Percentiles rank a stretch among this genome's conserved stretches.
Conservation (phyloP, 1,140 invertebrate genomes). For the Aethina tumida region DNA sequence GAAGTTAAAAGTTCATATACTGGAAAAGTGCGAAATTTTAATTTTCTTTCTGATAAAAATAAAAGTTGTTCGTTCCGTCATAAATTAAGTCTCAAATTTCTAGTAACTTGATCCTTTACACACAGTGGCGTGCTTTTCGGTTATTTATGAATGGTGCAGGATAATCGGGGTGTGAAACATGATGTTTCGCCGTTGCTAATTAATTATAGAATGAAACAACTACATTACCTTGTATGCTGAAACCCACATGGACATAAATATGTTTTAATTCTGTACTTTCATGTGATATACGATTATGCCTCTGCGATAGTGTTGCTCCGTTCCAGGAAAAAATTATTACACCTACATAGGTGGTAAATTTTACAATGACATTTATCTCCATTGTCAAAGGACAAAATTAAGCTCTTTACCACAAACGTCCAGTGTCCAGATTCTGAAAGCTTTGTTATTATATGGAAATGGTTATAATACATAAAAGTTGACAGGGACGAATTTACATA, state of each 20-base stretch:
- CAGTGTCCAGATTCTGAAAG: too few species aligned
- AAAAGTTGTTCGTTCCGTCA: constrained; percentile 2
- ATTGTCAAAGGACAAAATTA: not conserved
- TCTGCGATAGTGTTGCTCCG: too few species aligned
- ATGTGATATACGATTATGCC: too few species aligned
- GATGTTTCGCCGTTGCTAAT: constrained; percentile 3
- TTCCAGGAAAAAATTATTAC: constrained; percentile 1
- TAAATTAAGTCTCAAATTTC: constrained; percentile 11
- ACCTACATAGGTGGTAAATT: not conserved
- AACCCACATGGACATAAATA: not conserved
- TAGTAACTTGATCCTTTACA: not conserved
- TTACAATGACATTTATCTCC: not conserved
- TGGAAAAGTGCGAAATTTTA: constrained; percentile 11
- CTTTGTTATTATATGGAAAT: too few species aligned
- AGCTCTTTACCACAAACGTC: too few species aligned
- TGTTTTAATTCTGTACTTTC: too few species aligned
- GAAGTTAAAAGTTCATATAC: too few species aligned
- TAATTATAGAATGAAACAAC: constrained; percentile 1
- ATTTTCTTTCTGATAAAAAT: constrained; percentile 9
- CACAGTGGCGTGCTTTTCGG: constrained; percentile 3
- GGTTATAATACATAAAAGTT: too few species aligned
- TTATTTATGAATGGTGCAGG: constrained; percentile 1
- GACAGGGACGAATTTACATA: too few species aligned
- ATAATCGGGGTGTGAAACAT: constrained; percentile 3
- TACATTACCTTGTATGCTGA: constrained; percentile 1